phyloP scores from a whole-genome alignment of 2,113 vertebrate species.

The Ranitomeya variabilis region DNA sequence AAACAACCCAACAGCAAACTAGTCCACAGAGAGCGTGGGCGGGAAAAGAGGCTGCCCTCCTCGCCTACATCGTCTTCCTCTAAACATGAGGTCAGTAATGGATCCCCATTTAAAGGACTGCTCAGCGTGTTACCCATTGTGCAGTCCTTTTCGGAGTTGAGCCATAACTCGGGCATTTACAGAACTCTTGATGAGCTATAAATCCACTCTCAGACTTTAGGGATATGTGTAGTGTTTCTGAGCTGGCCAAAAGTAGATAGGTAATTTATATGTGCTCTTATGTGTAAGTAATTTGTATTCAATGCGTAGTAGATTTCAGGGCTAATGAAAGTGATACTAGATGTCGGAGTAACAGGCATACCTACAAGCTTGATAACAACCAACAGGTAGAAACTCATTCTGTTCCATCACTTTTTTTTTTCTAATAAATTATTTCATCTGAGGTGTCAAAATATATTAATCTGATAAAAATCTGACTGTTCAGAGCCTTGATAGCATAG shows the following conservation, averaged over 20 bases:
- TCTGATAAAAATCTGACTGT: too few relatives aligned
- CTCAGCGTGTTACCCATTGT: too few relatives aligned
- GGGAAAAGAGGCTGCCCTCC: constrained; percentile 86
- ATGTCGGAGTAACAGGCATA: background rate
- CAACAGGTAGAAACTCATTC: too few relatives aligned
- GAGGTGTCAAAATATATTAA: too few relatives aligned
- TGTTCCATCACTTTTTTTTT: too few relatives aligned
- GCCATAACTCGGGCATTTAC: background rate
- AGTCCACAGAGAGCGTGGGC: constrained; percentile 78
- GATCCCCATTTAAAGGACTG: background rate
- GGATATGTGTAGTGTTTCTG: background rate
- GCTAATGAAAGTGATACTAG: background rate
- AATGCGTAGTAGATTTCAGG: background rate
- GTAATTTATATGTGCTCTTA: background rate
- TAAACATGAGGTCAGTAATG: constrained; percentile 67
- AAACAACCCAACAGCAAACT: constrained; percentile 96
- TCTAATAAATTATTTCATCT: too few relatives aligned
- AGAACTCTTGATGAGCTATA: background rate
- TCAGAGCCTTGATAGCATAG: too few relatives aligned
- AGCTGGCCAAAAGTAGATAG: background rate
- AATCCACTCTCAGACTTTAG: too few relatives aligned
- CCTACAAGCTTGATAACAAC: background rate
- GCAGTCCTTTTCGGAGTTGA: background rate
- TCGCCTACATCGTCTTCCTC: constrained; percentile 82
- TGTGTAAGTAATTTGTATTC: background rate